These are phyloP conservation scores for Oncorhynchus tshawytscha DNA, from an alignment of 2,113 vertebrate species.

Conservation along the genomic window DNA sequence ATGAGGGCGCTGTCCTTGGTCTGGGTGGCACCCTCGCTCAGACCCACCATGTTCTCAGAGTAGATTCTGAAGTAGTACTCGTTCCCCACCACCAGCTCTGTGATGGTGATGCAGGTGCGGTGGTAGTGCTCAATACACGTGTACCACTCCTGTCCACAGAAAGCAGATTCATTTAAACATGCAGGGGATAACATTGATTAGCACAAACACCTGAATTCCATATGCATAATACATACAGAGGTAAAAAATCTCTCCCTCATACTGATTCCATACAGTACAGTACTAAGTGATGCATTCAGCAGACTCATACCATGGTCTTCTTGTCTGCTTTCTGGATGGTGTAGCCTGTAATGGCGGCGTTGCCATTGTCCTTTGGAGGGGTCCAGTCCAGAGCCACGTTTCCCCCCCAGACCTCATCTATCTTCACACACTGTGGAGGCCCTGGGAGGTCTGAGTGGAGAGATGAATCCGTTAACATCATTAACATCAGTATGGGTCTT, in stretches of 20 bases:
- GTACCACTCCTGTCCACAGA: slow-evolving; percentile 72
- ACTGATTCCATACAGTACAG: neutral
- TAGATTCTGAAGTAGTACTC: slow-evolving; percentile 96
- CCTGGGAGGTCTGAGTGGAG: slow-evolving; percentile 84
- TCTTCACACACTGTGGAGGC: slow-evolving; percentile 85
- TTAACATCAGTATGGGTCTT: neutral
- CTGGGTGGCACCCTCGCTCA: slow-evolving; percentile 87
- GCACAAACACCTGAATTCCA: neutral
- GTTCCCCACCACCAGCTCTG: slow-evolving; percentile 92
- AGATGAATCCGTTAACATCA: neutral
- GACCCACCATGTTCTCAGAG: slow-evolving; percentile 94
- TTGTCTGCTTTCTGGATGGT: slow-evolving; percentile 99
- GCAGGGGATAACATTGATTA: neutral
- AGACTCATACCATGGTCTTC: slow-evolving; percentile 88
- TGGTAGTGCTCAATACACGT: slow-evolving; percentile 91
- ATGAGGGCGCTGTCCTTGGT: slow-evolving; percentile 92
- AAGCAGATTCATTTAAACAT: neutral
- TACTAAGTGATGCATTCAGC: neutral
- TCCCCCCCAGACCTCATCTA: slow-evolving; percentile 93
- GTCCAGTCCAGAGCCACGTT: slow-evolving; percentile 93
- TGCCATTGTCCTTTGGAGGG: slow-evolving; percentile 89
- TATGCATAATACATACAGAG: neutral
- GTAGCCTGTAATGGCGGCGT: slow-evolving; percentile 92
- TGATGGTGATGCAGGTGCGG: slow-evolving; percentile 87
- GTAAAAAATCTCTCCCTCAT: neutral